Conservation (phyloP, 2,113 vertebrate genomes). For the Xenopus laevis region DNA sequence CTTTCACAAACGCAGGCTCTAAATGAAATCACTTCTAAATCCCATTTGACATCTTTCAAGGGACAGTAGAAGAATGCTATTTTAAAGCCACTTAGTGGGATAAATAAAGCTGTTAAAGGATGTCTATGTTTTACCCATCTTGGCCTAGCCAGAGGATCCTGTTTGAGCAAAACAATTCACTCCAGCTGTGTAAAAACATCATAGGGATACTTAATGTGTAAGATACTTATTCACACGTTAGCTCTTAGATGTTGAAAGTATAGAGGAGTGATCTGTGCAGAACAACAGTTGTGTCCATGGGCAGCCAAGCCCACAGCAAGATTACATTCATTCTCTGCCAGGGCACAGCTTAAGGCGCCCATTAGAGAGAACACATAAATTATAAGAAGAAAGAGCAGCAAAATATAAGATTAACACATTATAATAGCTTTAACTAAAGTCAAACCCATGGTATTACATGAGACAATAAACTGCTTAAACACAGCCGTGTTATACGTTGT, state of each 20-base stretch:
- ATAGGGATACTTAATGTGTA: conserved; percentile 17
- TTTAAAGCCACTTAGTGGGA: conserved; percentile 26
- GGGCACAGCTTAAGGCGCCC: conserved; percentile 38
- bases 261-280: conserved; percentile 24
- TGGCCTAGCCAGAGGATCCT: conserved; percentile 29
- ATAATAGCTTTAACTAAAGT: conserved; percentile 45
- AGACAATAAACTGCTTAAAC: conserved; percentile 43
- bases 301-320: conserved; percentile 35
- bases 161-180: conserved; percentile 34
- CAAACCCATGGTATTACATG: conserved; percentile 37
- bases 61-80: conserved; percentile 22
- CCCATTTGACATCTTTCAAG: conserved; percentile 10
- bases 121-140: conserved; percentile 30
- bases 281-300: conserved; percentile 28
- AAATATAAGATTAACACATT: conserved; percentile 45
- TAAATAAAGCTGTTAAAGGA: conserved; percentile 37
- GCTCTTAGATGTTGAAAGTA: conserved; percentile 24
- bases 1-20: background rate
- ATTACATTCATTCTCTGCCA: conserved; percentile 38
- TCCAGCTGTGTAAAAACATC: conserved; percentile 24
- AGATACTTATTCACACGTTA: conserved; percentile 29
- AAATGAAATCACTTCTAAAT: background rate
- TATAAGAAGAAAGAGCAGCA: conserved; percentile 38
- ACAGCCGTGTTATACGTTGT: conserved; percentile 16
- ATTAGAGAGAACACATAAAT: conserved; percentile 42